phyloP scores from a whole-genome alignment of 2,797 vertebrate species.

The Gambelia wislizenii region DNA sequence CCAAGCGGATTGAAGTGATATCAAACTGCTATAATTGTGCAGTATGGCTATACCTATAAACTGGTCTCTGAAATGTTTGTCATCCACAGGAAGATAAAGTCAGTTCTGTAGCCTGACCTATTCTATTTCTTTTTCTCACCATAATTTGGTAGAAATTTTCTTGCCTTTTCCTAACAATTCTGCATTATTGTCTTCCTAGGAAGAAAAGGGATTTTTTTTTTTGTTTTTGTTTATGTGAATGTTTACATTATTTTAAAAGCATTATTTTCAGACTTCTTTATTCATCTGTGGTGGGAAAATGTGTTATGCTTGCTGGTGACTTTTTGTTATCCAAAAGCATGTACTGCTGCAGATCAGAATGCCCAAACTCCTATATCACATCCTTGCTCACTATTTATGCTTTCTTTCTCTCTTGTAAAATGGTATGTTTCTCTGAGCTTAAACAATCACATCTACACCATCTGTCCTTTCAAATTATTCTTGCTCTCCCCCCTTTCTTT shows the following conservation, averaged over 20 bases:
- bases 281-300: conserved; percentile 30
- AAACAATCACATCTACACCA: conserved; percentile 35
- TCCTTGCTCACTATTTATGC: conserved; percentile 14
- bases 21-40: no score
- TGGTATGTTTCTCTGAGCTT: conserved; percentile 16
- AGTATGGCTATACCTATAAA: not conserved
- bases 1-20: no score
- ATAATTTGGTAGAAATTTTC: not conserved
- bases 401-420: conserved; percentile 31
- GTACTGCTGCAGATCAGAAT: conserved; percentile 52
- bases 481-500: not conserved
- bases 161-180: conserved; percentile 22
- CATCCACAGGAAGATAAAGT: not conserved
- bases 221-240: rapidly evolving
- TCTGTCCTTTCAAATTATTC: conserved; percentile 41
- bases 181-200: not conserved
- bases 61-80: not conserved
- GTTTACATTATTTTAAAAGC: not conserved
- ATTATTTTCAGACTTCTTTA: conserved; percentile 29
- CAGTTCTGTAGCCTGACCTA: not conserved
- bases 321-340: conserved; percentile 33
- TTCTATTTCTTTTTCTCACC: not conserved
- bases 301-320: conserved; percentile 21
- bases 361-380: conserved; percentile 35
- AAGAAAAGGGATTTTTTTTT: not conserved